These are phyloP conservation scores for Nephrotoma appendiculata DNA, from an alignment of 2,888 invertebrate species.

Conservation along the genomic window DNA sequence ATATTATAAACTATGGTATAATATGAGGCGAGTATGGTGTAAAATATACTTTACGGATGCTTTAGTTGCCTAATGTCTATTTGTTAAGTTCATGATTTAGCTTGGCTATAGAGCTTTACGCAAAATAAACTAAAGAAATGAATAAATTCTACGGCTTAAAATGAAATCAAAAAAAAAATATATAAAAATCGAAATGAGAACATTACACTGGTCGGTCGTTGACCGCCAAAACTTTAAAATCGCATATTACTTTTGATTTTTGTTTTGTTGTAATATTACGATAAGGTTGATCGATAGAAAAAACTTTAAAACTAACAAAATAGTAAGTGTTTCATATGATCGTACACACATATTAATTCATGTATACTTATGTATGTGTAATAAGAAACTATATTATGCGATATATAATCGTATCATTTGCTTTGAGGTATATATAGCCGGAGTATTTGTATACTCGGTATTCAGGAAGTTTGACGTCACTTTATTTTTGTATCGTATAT, in stretches of 20 bases:
- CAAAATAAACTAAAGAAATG: neutral
- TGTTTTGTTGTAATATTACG: neutral
- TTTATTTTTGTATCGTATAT: neutral
- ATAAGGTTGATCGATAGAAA: neutral
- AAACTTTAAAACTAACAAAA: neutral
- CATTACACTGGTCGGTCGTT: neutral
- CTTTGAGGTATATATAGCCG: neutral
- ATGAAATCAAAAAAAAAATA: neutral
- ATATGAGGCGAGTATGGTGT: neutral
- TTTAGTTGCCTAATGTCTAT: neutral
- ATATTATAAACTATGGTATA: neutral
- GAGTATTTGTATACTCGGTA: neutral
- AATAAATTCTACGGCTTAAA: neutral
- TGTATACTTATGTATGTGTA: neutral
- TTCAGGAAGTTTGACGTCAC: neutral
- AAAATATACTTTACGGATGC: neutral
- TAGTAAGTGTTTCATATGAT: neutral
- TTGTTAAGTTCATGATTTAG: neutral
- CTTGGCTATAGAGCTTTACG: neutral
- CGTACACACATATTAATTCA: neutral
- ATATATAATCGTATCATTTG: neutral
- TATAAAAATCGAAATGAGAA: neutral
- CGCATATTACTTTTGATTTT: slow-evolving; percentile 5
- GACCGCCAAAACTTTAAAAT: neutral
- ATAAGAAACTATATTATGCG: neutral